phyloP scores from a whole-genome alignment of 2,113 vertebrate genomes.

The Menidia beryllina region DNA sequence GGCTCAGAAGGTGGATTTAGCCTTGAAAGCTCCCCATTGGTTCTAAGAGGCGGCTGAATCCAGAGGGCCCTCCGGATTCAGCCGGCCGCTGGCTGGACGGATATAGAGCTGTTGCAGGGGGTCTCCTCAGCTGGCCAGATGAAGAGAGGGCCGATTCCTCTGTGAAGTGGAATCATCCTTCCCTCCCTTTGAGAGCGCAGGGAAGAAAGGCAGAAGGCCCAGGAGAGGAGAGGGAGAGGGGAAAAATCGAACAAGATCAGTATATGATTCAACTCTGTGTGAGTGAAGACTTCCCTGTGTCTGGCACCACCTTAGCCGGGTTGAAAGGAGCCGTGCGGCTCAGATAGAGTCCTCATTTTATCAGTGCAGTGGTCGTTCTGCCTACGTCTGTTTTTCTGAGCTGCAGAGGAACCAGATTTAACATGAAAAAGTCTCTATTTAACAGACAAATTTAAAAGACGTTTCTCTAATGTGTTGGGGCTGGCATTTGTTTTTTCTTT shows the following conservation, averaged over 20 bases:
- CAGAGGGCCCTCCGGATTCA: slow-evolving; percentile 62
- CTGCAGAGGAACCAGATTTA: slow-evolving; percentile 27
- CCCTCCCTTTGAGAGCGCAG: slow-evolving; percentile 68
- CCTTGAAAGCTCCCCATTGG: slow-evolving; percentile 76
- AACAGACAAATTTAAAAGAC: neutral
- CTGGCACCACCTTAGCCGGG: slow-evolving; percentile 63
- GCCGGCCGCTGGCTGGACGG: slow-evolving; percentile 40
- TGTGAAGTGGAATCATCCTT: slow-evolving; percentile 77
- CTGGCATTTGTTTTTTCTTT: neutral
- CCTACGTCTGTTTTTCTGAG: slow-evolving; percentile 17
- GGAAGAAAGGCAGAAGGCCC: slow-evolving; percentile 69
- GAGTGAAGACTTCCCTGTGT: slow-evolving; percentile 74
- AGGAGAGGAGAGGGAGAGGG: slow-evolving; percentile 36
- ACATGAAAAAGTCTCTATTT: neutral
- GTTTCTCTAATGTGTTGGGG: neutral
- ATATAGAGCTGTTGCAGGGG: slow-evolving; percentile 63
- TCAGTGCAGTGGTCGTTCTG: slow-evolving; percentile 42
- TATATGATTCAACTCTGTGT: slow-evolving; percentile 75
- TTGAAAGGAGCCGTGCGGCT: slow-evolving; percentile 59
- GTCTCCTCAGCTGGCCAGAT: slow-evolving; percentile 78
- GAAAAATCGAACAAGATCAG: slow-evolving; percentile 83
- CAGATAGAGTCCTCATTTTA: slow-evolving; percentile 49
- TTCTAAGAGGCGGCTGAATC: slow-evolving; percentile 71
- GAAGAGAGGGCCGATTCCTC: slow-evolving; percentile 73
- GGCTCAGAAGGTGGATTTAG: slow-evolving; percentile 80